Evolutionary conservation across 2,888 invertebrate species (phyloP).

Genomic region (Drosophila nigricruria): DNA sequence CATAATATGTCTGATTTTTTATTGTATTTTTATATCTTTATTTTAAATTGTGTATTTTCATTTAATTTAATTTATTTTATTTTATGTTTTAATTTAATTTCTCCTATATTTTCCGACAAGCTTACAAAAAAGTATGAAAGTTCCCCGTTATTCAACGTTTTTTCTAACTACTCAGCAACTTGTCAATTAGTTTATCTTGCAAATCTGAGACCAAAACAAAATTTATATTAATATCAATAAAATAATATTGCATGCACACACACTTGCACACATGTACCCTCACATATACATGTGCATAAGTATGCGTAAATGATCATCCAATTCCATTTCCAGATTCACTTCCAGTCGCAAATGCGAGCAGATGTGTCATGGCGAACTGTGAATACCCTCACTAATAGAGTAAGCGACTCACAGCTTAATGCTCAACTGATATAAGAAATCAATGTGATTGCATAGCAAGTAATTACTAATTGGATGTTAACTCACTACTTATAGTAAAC

Average conservation of each 20-base stretch:
- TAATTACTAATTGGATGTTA: neutral
- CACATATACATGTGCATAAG: neutral
- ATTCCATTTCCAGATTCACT: constrained; percentile 20
- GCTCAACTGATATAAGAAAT: neutral
- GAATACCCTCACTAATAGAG: constrained; percentile 20
- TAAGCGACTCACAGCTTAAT: neutral
- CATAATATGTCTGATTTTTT: neutral
- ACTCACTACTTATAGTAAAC: neutral
- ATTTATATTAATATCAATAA: constrained; percentile 3
- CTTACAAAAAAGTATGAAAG: neutral
- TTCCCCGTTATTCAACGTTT: neutral
- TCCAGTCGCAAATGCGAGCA: constrained; percentile 14
- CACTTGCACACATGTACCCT: neutral
- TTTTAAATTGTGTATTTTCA: neutral
- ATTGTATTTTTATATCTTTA: neutral
- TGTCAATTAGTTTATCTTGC: neutral
- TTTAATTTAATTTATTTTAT: neutral
- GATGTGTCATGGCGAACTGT: neutral
- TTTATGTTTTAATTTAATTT: neutral
- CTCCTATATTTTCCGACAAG: neutral
- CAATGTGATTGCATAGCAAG: neutral
- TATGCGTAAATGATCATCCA: neutral
- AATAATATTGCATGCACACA: neutral
- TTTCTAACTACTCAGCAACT: neutral
- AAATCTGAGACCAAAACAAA: neutral